These are phyloP conservation scores for Chaetura pelagica DNA, from an alignment of 2,113 vertebrate genomes.

Conservation along the genomic window DNA sequence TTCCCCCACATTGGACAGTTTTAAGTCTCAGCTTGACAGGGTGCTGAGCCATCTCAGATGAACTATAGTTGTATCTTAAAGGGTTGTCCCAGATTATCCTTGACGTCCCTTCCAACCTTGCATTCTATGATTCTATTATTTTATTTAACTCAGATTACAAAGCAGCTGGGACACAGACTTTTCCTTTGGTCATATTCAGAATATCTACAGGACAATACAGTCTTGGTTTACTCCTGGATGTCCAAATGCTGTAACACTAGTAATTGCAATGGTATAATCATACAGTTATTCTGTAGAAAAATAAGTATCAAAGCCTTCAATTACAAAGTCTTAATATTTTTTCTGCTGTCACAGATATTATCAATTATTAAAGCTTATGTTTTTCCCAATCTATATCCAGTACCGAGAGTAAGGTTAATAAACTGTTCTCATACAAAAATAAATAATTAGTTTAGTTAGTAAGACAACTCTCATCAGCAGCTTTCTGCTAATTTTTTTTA, in stretches of 20 bases:
- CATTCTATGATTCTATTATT: background rate
- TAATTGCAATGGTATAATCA: background rate
- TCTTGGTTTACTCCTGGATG: background rate
- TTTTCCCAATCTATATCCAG: background rate
- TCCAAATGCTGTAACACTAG: background rate
- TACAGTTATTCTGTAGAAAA: background rate
- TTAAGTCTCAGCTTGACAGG: too few relatives aligned
- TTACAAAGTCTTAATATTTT: background rate
- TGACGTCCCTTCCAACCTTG: too few relatives aligned
- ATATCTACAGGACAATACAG: background rate
- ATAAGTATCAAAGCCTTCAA: background rate
- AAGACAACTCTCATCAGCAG: background rate
- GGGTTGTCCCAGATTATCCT: too few relatives aligned
- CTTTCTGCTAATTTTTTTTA: background rate
- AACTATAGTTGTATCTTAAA: too few relatives aligned
- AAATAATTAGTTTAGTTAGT: background rate
- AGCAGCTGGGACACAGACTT: background rate
- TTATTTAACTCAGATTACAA: background rate
- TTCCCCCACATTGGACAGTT: too few relatives aligned
- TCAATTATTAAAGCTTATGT: background rate
- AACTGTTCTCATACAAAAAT: background rate
- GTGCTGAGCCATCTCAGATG: too few relatives aligned
- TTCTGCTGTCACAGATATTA: background rate
- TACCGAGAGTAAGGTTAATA: background rate
- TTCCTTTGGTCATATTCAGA: background rate